These are phyloP conservation scores for Darevskia mixta DNA, from an alignment of 2,797 vertebrate genomes.

Conservation along the genomic window DNA sequence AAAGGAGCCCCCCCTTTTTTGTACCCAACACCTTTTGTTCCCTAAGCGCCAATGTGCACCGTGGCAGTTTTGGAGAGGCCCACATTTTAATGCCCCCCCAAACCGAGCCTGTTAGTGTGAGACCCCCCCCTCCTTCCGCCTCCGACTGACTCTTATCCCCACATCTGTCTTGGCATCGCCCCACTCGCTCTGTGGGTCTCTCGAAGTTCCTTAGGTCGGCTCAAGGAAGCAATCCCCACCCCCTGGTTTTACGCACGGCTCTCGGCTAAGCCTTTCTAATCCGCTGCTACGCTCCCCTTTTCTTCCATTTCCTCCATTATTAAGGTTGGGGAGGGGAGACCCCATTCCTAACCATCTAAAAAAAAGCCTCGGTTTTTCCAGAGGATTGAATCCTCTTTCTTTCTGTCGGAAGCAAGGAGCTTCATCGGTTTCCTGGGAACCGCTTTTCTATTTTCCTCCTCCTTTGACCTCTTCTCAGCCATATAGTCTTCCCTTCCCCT, in stretches of 20 bases:
- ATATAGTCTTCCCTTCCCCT: not conserved
- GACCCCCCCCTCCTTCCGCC: too few relatives aligned
- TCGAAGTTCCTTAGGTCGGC: not conserved
- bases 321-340: too few relatives aligned
- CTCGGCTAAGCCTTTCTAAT: not conserved
- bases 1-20: too few relatives aligned
- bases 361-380: not conserved
- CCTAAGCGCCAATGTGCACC: too few relatives aligned
- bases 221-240: not conserved
- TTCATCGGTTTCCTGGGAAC: not conserved
- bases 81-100: not conserved
- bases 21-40: not conserved
- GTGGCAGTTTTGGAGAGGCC: not conserved
- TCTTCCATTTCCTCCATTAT: not conserved
- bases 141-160: too few relatives aligned
- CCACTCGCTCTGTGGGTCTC: not conserved
- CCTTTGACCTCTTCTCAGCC: not conserved
- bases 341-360: not conserved
- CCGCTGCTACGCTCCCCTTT: not conserved
- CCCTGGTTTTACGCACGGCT: not conserved
- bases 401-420: not conserved
- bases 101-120: not conserved
- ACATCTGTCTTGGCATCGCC: not conserved
- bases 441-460: too few relatives aligned
- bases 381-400: not conserved